Evolutionary conservation across 1,140 invertebrate genomes (phyloP), one percentile per base, ranked within the genome.

Genomic region (Stegodyphus mimosarum): DNA sequence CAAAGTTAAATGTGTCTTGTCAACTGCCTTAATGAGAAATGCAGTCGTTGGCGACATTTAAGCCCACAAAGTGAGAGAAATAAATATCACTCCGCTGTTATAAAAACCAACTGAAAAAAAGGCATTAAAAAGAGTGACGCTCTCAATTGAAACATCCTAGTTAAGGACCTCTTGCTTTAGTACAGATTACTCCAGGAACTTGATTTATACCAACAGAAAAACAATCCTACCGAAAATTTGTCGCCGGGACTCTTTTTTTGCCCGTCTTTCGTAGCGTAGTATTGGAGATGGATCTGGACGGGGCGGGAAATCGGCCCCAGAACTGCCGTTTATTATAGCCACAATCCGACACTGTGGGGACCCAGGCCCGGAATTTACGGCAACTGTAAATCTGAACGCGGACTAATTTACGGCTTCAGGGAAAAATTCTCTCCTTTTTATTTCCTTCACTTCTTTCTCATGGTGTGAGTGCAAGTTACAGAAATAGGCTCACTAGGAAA

Each of bases 321-420:
- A 66, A 77, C 75, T 67, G 75, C 75, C 75, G 75, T 77, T 77
- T 77, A 77, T 77, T 79, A 79, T 70, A 70, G 51, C 50, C 60
- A 79, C 66, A 66, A 77, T 66, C 74, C 74, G 49, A 77, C 55
- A 66, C 63, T 77, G 74, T 66, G 53, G 77, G 77, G 77, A 79
- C 77, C 66, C 64, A 11, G 74, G 74, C 13, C 60, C 48, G 77
- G 66, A 70, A 79, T 79, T 79, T 79, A 79, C 77, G 77, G 77
- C 77, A 70, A 55, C 77, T 79, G 77, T 79, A 79, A 79, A 79
- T 79, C 77, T 79, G 77, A 70, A 63, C 64, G 49, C 33, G 66
- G 50, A 70, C 77, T 79, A 79, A 79, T 79, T 79, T 79, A 79
- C 77, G 77, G 77, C 77, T 70, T 79, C 77, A 79, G 77, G 55